Percentiles rank a stretch among this genome's conserved stretches.
phyloP scores from a whole-genome alignment of 1,140 invertebrate species.

The Stenopsyche tienmushanensis region DNA sequence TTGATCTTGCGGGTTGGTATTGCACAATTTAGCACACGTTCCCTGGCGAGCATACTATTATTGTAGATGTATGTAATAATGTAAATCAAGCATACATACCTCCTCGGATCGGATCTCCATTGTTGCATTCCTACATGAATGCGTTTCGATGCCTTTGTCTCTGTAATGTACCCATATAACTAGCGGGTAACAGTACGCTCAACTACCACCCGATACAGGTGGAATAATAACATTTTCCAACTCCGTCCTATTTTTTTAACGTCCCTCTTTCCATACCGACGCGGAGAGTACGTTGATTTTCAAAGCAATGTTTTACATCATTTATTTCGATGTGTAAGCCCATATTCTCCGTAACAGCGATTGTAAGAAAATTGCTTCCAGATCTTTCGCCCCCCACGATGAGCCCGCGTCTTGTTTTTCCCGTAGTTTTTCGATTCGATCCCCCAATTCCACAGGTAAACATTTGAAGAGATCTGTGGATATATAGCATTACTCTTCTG shows the following conservation, averaged over 20 bases:
- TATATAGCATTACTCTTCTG: neutral
- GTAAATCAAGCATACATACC: conserved; percentile 28
- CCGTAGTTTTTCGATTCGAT: conserved; percentile 22
- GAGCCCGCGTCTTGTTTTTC: neutral
- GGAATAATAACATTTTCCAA: neutral
- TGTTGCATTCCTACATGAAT: conserved; percentile 29
- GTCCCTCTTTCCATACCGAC: no score
- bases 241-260: neutral
- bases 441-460: conserved; percentile 36
- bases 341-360: no score
- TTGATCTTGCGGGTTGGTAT: no score
- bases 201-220: neutral
- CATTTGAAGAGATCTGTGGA: conserved; percentile 30
- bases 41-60: neutral
- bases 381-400: neutral
- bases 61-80: conserved; percentile 21
- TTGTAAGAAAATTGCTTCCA: neutral
- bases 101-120: conserved; percentile 20
- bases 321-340: no score
- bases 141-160: conserved; percentile 10
- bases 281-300: no score
- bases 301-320: no score
- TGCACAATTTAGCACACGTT: no score
- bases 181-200: no score
- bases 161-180: conserved; percentile 4